Evolutionary conservation across 1,140 invertebrate species (phyloP).

Genomic region (Drosophila nannoptera): DNA sequence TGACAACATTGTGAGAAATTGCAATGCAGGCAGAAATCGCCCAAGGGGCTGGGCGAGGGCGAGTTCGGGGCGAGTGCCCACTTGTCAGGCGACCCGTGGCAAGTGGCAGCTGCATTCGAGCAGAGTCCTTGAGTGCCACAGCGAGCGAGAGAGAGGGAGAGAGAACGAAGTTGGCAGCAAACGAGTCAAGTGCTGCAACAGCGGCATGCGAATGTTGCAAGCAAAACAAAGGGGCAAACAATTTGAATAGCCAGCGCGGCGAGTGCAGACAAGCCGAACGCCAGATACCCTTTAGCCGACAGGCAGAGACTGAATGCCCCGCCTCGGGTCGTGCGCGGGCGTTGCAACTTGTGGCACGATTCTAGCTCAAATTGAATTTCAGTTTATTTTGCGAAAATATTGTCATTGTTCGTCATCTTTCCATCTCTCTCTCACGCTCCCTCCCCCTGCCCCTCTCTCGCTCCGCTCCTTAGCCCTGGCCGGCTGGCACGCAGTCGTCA

Average conservation of each 20-base stretch:
- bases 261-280: conserved; percentile 17
- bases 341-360: too few species aligned
- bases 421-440: too few species aligned
- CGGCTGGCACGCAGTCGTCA: conserved; percentile 34
- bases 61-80: background rate
- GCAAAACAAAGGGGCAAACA: conserved; percentile 61
- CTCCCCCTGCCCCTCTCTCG: background rate
- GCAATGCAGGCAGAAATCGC: conserved; percentile 27
- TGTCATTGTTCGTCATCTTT: conserved; percentile 11
- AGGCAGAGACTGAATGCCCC: too few species aligned
- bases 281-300: background rate
- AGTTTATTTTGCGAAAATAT: conserved; percentile 56
- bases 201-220: conserved; percentile 52
- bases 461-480: background rate
- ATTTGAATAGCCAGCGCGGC: conserved; percentile 27
- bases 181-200: conserved; percentile 17
- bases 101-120: conserved; percentile 43
- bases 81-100: conserved; percentile 30
- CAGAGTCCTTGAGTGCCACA: conserved; percentile 16
- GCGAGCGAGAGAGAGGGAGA: background rate
- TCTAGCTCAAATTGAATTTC: conserved; percentile 60
- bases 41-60: background rate
- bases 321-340: too few species aligned
- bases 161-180: conserved; percentile 9
- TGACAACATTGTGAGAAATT: conserved; percentile 42